Conservation (phyloP, 2,113 vertebrate genomes). For the Alosa alosa region DNA sequence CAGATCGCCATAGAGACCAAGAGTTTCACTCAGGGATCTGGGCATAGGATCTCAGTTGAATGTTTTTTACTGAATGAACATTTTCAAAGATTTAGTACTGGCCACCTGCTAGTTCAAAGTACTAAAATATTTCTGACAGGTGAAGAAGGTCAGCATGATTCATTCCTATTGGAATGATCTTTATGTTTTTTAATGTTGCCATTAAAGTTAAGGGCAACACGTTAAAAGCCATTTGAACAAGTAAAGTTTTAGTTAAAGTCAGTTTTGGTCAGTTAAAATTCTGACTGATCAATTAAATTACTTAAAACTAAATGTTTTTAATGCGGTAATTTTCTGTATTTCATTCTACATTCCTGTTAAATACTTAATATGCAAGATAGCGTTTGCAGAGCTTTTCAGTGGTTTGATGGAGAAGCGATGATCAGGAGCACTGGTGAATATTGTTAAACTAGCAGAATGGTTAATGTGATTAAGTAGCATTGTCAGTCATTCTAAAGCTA, state of each 20-base stretch:
- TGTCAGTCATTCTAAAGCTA: neutral
- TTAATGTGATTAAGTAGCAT: neutral
- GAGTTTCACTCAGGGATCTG: neutral
- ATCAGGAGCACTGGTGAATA: no score
- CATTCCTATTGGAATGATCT: neutral
- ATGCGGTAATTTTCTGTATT: neutral
- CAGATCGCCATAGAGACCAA: neutral
- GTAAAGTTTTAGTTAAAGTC: neutral
- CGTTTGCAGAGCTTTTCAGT: neutral
- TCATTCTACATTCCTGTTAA: neutral
- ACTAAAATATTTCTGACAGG: neutral
- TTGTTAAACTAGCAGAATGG: neutral
- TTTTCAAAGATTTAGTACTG: neutral
- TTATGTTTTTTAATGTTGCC: neutral
- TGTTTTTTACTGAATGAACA: neutral
- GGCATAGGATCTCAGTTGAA: neutral
- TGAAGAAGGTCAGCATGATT: neutral
- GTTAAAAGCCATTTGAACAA: constrained; percentile 1
- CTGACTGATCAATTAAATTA: no score
- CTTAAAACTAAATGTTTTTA: no score
- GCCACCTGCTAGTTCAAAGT: neutral
- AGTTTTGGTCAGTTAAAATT: neutral
- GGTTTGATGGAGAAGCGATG: neutral
- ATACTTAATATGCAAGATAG: neutral
- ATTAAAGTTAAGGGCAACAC: neutral